Evolutionary conservation across 2,113 vertebrate genomes (phyloP).

Genomic region (Corythaixoides concolor): DNA sequence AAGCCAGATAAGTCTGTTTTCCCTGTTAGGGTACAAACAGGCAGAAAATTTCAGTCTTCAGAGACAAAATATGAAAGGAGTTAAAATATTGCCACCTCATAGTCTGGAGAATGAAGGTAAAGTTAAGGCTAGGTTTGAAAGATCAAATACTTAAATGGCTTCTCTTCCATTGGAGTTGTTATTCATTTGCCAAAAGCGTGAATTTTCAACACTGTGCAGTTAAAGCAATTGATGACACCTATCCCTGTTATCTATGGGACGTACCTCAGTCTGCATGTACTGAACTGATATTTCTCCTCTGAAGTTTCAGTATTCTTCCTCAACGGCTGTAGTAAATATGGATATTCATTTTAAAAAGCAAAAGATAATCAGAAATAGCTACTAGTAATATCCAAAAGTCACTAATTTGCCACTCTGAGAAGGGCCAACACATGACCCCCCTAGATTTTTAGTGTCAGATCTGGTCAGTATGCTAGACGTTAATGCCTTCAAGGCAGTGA

Average conservation of each 20-base stretch:
- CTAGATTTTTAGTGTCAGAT: not conserved
- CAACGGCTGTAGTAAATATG: not conserved
- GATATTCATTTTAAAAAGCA: not conserved
- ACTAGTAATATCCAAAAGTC: not conserved
- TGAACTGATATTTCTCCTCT: not conserved
- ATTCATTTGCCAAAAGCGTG: conserved; percentile 1
- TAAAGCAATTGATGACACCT: not conserved
- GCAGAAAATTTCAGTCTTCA: not conserved
- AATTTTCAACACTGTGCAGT: not conserved
- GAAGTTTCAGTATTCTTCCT: not conserved
- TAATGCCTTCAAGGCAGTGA: not conserved
- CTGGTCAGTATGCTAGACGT: not conserved
- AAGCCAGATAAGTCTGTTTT: not conserved
- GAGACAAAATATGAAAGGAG: not conserved
- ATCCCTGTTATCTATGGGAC: not conserved
- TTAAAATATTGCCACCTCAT: not conserved
- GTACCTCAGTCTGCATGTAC: not conserved
- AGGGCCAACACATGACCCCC: not conserved
- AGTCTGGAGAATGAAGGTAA: not conserved
- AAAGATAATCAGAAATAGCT: not conserved
- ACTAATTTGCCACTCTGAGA: not conserved
- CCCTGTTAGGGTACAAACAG: not conserved
- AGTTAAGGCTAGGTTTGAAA: not conserved
- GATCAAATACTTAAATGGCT: not conserved
- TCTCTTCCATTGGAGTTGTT: not conserved